phyloP scores from a whole-genome alignment of 1,140 invertebrate species.

The Arion vulgaris region DNA sequence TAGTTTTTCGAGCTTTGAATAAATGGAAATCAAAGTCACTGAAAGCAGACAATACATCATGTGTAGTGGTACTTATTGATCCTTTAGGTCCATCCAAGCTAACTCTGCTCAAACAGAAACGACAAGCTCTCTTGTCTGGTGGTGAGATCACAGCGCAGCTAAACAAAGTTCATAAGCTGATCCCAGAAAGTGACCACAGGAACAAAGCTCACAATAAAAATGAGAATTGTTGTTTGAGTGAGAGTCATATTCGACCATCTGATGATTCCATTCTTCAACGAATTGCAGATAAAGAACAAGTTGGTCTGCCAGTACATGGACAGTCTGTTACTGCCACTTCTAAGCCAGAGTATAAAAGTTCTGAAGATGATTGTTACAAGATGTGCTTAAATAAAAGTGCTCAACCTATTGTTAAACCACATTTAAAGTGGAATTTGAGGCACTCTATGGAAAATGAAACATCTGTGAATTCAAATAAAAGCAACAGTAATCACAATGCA shows the following conservation, averaged over 20 bases:
- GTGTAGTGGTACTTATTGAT: conserved; percentile 93
- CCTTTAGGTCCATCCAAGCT: conserved; percentile 80
- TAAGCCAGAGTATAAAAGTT: neutral
- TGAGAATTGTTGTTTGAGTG: conserved; percentile 37
- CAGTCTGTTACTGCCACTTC: neutral
- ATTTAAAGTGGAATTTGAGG: neutral
- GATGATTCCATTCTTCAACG: conserved; percentile 34
- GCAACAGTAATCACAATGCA: neutral
- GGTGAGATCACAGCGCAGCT: conserved; percentile 16
- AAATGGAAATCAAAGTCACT: conserved; percentile 81
- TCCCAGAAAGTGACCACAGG: neutral
- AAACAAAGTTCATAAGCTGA: neutral
- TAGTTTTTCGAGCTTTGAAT: conserved; percentile 89
- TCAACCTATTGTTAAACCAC: conserved; percentile 12
- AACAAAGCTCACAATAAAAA: conserved; percentile 22
- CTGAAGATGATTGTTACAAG: neutral
- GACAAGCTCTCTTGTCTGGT: conserved; percentile 50
- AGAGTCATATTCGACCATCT: conserved; percentile 27
- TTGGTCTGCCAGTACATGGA: neutral
- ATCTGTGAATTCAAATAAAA: neutral
- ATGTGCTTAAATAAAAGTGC: conserved; percentile 33
- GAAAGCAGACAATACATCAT: conserved; percentile 95
- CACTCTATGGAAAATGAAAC: neutral
- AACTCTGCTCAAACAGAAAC: conserved; percentile 58
- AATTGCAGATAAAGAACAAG: neutral